Evolutionary conservation across 2,113 vertebrate genomes (phyloP).

Genomic region (Mandrillus leucophaeus): DNA sequence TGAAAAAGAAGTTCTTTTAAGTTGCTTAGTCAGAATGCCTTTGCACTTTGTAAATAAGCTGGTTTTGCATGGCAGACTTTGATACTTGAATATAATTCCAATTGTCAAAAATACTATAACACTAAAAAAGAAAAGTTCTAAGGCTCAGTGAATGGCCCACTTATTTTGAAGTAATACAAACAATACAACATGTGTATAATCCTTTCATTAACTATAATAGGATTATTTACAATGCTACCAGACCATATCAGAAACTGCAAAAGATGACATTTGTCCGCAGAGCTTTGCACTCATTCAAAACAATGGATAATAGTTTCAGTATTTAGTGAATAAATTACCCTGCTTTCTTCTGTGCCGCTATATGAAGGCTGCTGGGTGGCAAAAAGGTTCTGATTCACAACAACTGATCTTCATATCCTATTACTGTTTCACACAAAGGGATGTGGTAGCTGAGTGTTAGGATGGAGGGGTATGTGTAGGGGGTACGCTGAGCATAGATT

Average conservation of each 20-base stretch:
- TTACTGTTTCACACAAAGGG: neutral
- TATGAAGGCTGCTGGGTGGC: neutral
- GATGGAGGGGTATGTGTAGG: neutral
- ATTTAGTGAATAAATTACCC: neutral
- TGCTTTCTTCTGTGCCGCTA: neutral
- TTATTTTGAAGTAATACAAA: slow-evolving; percentile 51
- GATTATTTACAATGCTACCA: slow-evolving; percentile 33
- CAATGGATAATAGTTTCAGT: slow-evolving; percentile 11
- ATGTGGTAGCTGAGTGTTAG: neutral
- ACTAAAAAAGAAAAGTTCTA: neutral
- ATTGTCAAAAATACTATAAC: slow-evolving; percentile 31
- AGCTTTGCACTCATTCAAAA: slow-evolving; percentile 22
- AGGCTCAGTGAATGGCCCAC: neutral
- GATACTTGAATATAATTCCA: slow-evolving; percentile 29
- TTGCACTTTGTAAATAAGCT: slow-evolving; percentile 26
- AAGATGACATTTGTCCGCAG: neutral
- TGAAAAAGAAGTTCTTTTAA: slow-evolving; percentile 1
- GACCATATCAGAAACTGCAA: neutral
- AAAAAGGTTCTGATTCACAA: slow-evolving; percentile 25
- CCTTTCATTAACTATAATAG: slow-evolving; percentile 12
- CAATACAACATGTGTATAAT: slow-evolving; percentile 27
- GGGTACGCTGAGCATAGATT: neutral
- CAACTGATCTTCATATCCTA: neutral
- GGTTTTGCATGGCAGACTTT: neutral
- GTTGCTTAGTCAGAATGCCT: neutral